phyloP scores from a whole-genome alignment of 2,797 vertebrate genomes.

The Sebastolobus alascanus region DNA sequence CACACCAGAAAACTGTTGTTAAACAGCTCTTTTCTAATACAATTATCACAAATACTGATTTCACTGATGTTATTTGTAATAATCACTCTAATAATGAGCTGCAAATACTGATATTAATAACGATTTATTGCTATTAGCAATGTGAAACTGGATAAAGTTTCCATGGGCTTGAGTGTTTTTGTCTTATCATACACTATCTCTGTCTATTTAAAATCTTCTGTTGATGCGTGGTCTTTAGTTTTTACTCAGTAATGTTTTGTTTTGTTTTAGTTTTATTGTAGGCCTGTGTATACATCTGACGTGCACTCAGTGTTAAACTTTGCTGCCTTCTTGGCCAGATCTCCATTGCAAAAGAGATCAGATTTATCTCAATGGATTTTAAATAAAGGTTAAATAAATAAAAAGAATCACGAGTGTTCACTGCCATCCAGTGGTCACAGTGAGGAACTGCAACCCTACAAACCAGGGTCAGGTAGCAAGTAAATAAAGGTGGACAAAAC shows the following conservation, averaged over 20 bases:
- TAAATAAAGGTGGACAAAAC: background rate
- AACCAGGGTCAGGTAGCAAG: background rate
- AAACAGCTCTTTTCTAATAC: background rate
- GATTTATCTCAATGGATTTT: too few relatives aligned
- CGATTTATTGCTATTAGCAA: background rate
- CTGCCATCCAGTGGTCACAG: slow-evolving; percentile 12
- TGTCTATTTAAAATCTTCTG: too few relatives aligned
- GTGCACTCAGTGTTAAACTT: too few relatives aligned
- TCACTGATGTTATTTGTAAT: background rate
- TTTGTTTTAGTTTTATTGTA: too few relatives aligned
- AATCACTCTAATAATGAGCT: background rate
- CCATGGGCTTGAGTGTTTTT: background rate
- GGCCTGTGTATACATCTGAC: too few relatives aligned
- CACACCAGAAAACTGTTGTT: background rate
- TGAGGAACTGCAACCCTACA: background rate
- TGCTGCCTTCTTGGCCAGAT: too few relatives aligned
- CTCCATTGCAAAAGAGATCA: too few relatives aligned
- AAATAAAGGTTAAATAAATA: too few relatives aligned
- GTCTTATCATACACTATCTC: too few relatives aligned
- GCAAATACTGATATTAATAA: background rate
- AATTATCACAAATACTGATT: background rate
- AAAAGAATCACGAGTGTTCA: background rate
- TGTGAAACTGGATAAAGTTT: background rate
- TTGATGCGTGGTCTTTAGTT: too few relatives aligned
- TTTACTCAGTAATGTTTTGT: too few relatives aligned